Base-by-base conservation (phyloP, 2,888 invertebrate species). In the Adelphocoris suturalis region DNA sequence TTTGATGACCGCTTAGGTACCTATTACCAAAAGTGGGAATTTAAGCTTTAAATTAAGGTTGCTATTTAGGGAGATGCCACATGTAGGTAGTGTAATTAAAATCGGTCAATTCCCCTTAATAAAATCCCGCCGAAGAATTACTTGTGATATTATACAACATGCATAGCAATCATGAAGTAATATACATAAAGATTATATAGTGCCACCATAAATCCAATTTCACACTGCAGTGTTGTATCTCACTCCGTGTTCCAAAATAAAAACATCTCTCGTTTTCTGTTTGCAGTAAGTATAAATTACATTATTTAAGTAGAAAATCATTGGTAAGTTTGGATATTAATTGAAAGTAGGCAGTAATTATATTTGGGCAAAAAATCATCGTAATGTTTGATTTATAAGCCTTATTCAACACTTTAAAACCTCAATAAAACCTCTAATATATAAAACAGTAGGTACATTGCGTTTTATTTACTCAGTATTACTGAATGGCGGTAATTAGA, bases 291-390 rank as follows among this genome's bases (percentile, higher is more conserved):
- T 27, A 7, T 12, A 68, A 68, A 19, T n/a, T 61, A 61, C 68
- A 23, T 13, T 23, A 7, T 68, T 23, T 68, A 12, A 12, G 23
- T 68, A 23, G 0, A 57, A 68, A 68, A 23, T 9, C 23, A 23
- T 68, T 68, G 68, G 68, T 68, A 68, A 68, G 68, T 68, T 68
- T 12, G 68, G 68, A 23, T 68, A 68, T 68, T 23, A 14, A 57
- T 7, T n/a, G 57, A 57, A 52, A 52, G 52, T 52, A 52, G 52
- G 52, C 11, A 57, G n/a, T 57, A 14, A 57, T n/a, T 57, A 37
- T 57, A n/a, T 57, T 57, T 57, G n/a, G 57, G 37, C 2, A 37
- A 37, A 37, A 37, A 37, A 37, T 37, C 37, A 37, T 37, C 7
- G 37, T 37, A 37, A 7, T 37, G 37, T 37, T 68, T 16, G 23